Conservation (phyloP, 2,113 vertebrate species). For the Corapipo altera region DNA sequence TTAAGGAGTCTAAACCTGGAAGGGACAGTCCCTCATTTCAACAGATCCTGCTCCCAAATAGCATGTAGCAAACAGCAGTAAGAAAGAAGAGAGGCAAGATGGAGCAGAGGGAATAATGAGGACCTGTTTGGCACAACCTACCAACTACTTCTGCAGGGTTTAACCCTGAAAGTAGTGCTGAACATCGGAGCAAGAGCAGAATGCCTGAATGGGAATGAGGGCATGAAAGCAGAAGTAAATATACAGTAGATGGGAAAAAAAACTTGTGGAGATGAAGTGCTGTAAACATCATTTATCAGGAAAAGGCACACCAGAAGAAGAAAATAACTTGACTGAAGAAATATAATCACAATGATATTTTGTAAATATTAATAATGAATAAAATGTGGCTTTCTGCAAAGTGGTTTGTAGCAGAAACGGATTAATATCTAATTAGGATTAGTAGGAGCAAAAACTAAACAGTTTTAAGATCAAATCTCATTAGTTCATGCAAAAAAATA, state of each 20-base stretch:
- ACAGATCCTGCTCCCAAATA: not conserved
- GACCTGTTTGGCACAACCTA: not conserved
- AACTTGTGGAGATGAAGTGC: not conserved
- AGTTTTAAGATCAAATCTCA: not conserved
- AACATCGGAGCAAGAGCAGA: fast-evolving
- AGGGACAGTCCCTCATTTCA: not conserved
- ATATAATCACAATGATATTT: not conserved
- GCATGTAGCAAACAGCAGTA: not conserved
- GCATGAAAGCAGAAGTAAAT: not conserved
- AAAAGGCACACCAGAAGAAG: not conserved
- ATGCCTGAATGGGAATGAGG: not conserved
- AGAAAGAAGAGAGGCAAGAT: not conserved
- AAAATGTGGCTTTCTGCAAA: not conserved
- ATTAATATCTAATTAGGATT: not conserved
- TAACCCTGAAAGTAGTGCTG: not conserved
- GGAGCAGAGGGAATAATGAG: not conserved
- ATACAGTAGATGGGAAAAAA: not conserved
- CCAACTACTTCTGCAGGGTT: not conserved
- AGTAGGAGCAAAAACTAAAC: not conserved
- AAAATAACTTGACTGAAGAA: not conserved
- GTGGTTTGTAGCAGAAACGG: not conserved
- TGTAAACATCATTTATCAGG: not conserved
- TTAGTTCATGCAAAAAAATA: not conserved
- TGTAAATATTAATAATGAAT: not conserved
- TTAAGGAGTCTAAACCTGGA: not conserved